These are phyloP conservation scores for Arnoldichthys spilopterus DNA, from an alignment of 2,797 vertebrate species.

Conservation along the genomic window DNA sequence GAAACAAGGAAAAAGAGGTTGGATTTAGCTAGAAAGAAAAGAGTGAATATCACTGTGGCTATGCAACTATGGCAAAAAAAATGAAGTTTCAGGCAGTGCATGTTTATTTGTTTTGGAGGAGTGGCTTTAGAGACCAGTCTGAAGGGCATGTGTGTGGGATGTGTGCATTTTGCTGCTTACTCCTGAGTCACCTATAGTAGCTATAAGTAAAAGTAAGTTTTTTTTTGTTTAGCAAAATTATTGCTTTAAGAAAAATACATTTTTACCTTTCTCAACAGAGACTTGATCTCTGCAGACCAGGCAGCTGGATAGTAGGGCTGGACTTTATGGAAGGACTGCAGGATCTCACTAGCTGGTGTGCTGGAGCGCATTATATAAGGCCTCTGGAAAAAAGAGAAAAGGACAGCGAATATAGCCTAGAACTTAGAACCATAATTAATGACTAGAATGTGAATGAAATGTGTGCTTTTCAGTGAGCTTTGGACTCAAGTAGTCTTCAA, in stretches of 20 bases:
- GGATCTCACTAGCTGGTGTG: slow-evolving; percentile 84
- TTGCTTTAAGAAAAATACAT: not conserved
- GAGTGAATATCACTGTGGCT: no score
- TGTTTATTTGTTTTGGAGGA: no score
- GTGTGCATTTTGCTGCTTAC: no score
- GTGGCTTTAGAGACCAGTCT: no score
- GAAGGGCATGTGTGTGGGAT: no score
- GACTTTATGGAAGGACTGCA: slow-evolving; percentile 84
- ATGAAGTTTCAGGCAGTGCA: no score
- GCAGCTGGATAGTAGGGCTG: slow-evolving; percentile 85
- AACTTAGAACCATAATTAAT: not conserved
- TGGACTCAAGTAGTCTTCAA: not conserved
- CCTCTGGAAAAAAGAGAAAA: slow-evolving; percentile 75
- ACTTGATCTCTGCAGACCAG: slow-evolving; percentile 90
- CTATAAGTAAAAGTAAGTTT: no score
- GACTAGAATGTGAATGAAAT: not conserved
- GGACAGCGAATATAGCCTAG: not conserved
- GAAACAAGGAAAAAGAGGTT: no score
- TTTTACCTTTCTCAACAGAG: slow-evolving; percentile 76
- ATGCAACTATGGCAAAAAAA: no score
- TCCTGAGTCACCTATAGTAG: no score
- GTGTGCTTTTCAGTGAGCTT: not conserved
- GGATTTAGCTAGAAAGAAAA: no score
- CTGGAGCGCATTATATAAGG: slow-evolving; percentile 92
- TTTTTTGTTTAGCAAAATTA: no score